Percentiles rank a stretch among this genome's conserved stretches.
phyloP scores from a whole-genome alignment of 2,797 vertebrate genomes.

The Mus spretus region DNA sequence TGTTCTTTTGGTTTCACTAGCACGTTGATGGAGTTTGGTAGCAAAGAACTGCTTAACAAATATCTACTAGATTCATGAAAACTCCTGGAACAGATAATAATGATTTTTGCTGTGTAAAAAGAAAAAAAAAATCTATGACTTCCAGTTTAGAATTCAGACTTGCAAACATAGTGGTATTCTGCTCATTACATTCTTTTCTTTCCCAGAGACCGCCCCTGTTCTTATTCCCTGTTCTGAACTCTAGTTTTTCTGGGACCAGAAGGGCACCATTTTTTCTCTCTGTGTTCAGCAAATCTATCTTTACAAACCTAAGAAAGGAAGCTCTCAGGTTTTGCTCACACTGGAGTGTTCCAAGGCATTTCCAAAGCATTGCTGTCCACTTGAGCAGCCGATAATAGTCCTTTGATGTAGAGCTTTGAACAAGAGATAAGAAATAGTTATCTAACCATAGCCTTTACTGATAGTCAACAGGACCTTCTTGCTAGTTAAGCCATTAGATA shows the following conservation, averaged over 20 bases:
- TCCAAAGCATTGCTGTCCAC: conserved; percentile 82
- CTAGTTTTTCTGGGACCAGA: background rate
- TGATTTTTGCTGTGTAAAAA: background rate
- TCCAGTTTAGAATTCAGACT: conserved; percentile 22
- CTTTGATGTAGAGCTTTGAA: conserved; percentile 90
- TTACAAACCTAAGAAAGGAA: conserved; percentile 65
- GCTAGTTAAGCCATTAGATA: conserved; percentile 81
- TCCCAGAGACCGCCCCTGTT: background rate
- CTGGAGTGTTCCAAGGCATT: conserved; percentile 80
- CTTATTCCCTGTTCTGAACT: background rate
- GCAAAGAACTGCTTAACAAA: conserved; percentile 40
- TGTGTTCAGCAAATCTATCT: conserved; percentile 46
- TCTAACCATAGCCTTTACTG: conserved; percentile 80
- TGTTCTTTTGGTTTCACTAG: conserved; percentile 43
- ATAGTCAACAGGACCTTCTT: conserved; percentile 84
- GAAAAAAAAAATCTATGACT: background rate
- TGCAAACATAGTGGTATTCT: background rate
- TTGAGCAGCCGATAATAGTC: conserved; percentile 86
- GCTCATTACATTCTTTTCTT: conserved; percentile 1
- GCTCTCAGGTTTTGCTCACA: conserved; percentile 72
- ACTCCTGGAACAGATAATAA: conserved; percentile 4
- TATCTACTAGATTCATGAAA: conserved; percentile 39
- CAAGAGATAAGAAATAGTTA: conserved; percentile 88
- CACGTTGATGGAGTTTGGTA: background rate
- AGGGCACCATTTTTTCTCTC: conserved; percentile 61